A percentile compares a stretch with the other conserved stretches of the same genome.
Evolutionary conservation across 2,113 vertebrate species (phyloP).

Genomic region (Alligator mississippiensis): DNA sequence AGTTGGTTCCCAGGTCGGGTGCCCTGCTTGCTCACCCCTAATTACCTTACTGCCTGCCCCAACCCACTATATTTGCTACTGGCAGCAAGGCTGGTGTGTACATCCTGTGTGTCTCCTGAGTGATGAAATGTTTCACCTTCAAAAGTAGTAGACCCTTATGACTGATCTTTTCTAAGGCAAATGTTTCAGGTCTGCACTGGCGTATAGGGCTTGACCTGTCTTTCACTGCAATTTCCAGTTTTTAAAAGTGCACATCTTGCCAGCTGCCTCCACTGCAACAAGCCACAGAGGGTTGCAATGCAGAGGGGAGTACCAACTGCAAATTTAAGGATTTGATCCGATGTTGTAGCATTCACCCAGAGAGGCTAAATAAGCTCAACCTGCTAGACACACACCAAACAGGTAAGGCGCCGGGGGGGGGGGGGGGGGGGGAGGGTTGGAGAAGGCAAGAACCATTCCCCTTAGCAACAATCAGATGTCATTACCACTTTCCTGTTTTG

Average conservation of each 20-base stretch:
- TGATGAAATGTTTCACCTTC: neutral
- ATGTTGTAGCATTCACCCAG: neutral
- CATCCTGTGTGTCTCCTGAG: too few relatives aligned
- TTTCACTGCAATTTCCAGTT: neutral
- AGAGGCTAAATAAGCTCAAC: slow-evolving; percentile 29
- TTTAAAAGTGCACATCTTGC: neutral
- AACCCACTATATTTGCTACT: too few relatives aligned
- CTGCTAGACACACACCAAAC: neutral
- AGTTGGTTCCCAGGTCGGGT: too few relatives aligned
- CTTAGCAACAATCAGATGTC: slow-evolving; percentile 55
- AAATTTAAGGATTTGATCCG: neutral
- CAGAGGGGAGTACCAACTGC: neutral
- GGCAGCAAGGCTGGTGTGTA: too few relatives aligned
- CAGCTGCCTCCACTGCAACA: neutral
- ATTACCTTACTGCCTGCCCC: too few relatives aligned
- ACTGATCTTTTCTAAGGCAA: neutral
- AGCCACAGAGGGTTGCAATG: too few relatives aligned
- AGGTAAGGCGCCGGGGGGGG: slow-evolving; percentile 41
- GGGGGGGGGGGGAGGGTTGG: neutral
- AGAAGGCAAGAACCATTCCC: neutral
- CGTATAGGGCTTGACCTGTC: neutral
- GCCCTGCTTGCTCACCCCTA: too few relatives aligned
- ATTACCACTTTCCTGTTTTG: neutral
- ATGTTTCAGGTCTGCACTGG: neutral
- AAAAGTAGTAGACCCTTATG: neutral